A percentile compares a stretch with the other conserved stretches of the same genome.
Conservation (phyloP, 2,797 vertebrate species). For the Xiphorhynchus erythropygius region DNA sequence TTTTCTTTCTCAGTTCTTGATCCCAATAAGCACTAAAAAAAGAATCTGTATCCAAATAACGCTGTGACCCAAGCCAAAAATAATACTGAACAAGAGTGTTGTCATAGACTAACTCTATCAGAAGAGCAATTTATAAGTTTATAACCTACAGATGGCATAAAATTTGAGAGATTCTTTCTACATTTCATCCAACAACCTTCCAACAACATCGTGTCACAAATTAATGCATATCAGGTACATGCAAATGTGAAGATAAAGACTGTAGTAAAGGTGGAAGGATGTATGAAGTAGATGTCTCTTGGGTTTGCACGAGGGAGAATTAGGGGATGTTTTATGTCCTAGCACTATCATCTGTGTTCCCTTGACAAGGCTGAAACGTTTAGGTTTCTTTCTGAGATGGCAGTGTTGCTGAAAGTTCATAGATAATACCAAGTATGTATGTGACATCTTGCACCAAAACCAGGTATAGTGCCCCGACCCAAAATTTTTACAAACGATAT, state of each 20-base stretch:
- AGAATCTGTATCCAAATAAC: not conserved
- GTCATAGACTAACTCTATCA: not conserved
- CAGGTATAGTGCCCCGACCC: no score
- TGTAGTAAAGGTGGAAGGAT: not conserved
- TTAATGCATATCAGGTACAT: not conserved
- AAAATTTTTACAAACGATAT: not conserved
- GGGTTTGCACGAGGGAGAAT: not conserved
- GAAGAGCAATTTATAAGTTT: not conserved
- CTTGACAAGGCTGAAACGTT: not conserved
- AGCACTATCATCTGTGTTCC: not conserved
- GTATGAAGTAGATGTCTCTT: not conserved
- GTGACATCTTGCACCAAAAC: not conserved
- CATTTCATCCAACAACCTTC: not conserved
- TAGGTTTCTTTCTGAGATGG: not conserved
- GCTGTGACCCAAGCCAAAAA: not conserved
- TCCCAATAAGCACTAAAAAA: not conserved
- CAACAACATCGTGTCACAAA: not conserved
- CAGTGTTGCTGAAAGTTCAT: not conserved
- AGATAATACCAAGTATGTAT: not conserved
- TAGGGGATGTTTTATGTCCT: not conserved
- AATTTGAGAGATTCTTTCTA: not conserved
- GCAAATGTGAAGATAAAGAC: not conserved
- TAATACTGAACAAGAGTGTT: not conserved
- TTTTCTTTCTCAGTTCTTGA: not conserved
- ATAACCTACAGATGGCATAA: not conserved